Percentiles rank a stretch among this genome's conserved stretches.
Conservation (phyloP, 2,797 vertebrate species). For the Distichodus sexfasciatus region DNA sequence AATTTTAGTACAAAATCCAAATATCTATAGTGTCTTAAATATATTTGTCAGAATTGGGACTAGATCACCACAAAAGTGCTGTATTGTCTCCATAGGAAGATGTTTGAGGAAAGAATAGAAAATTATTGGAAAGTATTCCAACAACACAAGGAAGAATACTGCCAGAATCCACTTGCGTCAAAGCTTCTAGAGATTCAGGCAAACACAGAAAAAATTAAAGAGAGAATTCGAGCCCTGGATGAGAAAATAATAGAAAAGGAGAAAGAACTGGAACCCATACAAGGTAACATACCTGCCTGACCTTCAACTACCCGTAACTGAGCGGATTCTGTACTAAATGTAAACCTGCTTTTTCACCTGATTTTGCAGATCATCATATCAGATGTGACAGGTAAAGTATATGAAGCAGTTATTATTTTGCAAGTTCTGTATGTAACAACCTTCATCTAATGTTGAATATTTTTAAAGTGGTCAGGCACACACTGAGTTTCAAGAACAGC, state of each 20-base stretch:
- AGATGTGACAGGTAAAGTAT: conserved; percentile 23
- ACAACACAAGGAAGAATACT: conserved; percentile 65
- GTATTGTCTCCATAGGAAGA: conserved; percentile 55
- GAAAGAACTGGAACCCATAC: conserved; percentile 58
- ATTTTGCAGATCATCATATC: conserved; percentile 16
- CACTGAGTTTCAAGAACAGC: conserved; percentile 32
- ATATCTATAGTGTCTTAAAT: neutral
- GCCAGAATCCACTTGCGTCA: conserved; percentile 62
- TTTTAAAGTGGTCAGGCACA: conserved; percentile 3
- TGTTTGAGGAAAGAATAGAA: conserved; percentile 66
- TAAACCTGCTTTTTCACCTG: neutral
- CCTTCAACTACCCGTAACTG: neutral
- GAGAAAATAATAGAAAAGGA: conserved; percentile 65
- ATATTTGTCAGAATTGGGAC: neutral
- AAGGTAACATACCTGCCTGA: conserved; percentile 51
- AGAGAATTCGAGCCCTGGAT: conserved; percentile 62
- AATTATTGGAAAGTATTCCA: conserved; percentile 63
- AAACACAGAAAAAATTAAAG: conserved; percentile 65
- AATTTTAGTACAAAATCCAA: neutral
- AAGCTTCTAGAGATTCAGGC: conserved; percentile 65
- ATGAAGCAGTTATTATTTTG: neutral
- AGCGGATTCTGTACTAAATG: neutral
- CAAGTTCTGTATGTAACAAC: neutral
- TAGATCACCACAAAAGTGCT: neutral
- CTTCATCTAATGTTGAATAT: neutral